Conservation (phyloP, 2,888 invertebrate species). For the Platycheirus albimanus region DNA sequence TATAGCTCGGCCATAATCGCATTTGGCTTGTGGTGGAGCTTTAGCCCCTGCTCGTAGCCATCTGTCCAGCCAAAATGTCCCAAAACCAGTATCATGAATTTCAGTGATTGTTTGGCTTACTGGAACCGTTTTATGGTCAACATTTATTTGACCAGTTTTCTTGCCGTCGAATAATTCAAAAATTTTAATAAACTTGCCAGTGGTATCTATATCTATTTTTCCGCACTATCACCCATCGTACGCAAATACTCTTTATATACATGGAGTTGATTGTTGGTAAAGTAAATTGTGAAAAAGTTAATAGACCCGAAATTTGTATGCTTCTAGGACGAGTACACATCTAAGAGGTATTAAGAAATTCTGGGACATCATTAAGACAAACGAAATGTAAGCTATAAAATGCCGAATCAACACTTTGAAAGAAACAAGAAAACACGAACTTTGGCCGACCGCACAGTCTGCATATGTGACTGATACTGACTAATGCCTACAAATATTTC, state of each 20-base stretch:
- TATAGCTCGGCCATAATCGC: slow-evolving; percentile 1
- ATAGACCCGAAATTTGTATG: background rate
- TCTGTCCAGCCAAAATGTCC: slow-evolving; percentile 3
- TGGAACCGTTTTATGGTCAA: background rate
- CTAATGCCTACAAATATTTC: too few relatives aligned
- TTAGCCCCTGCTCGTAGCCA: background rate
- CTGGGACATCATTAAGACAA: too few relatives aligned
- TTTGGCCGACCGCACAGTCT: too few relatives aligned
- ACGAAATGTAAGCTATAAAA: too few relatives aligned
- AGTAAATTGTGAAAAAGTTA: background rate
- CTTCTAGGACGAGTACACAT: too few relatives aligned
- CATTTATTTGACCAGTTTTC: background rate
- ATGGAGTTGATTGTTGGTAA: background rate
- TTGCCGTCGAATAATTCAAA: background rate
- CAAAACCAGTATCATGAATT: background rate
- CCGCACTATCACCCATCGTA: background rate
- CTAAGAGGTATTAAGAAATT: too few relatives aligned
- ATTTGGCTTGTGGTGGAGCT: background rate
- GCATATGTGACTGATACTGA: too few relatives aligned
- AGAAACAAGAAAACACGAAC: too few relatives aligned
- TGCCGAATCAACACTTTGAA: too few relatives aligned
- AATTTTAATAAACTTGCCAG: background rate
- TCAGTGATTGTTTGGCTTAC: background rate
- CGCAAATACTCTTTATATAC: background rate
- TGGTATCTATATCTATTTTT: background rate